These are phyloP conservation scores for Galerucella calmariensis DNA, from an alignment of 2,888 invertebrate species.

Conservation along the genomic window DNA sequence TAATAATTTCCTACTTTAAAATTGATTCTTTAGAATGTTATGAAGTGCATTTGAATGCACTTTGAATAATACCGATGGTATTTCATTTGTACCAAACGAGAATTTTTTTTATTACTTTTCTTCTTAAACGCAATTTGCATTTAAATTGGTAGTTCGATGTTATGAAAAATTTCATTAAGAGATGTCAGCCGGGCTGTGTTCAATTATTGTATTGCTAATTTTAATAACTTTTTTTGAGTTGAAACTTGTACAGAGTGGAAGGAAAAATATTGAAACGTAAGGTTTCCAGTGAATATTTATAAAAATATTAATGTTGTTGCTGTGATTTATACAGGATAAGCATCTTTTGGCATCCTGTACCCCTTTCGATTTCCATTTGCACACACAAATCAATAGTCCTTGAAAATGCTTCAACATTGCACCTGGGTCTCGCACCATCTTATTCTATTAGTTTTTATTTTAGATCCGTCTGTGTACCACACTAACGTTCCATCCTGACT, in stretches of 20 bases:
- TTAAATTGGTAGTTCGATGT: slow-evolving; percentile 11
- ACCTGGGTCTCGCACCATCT: too few relatives aligned
- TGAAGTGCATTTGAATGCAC: slow-evolving; percentile 14
- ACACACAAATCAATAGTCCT: too few relatives aligned
- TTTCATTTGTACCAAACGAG: background rate
- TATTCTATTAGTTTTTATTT: too few relatives aligned
- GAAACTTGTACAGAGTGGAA: background rate
- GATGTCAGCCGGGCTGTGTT: background rate
- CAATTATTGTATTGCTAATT: slow-evolving; percentile 1
- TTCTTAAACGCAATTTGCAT: slow-evolving; percentile 11
- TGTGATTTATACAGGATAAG: too few relatives aligned
- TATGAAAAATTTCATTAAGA: slow-evolving; percentile 18
- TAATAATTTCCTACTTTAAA: background rate
- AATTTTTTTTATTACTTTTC: slow-evolving; percentile 13
- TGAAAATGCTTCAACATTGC: too few relatives aligned
- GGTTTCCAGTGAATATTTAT: too few relatives aligned
- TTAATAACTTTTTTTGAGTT: background rate
- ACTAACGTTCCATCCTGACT: too few relatives aligned
- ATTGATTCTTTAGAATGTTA: slow-evolving; percentile 20
- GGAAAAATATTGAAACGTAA: background rate
- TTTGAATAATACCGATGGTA: background rate
- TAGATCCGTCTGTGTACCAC: too few relatives aligned
- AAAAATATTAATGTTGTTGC: too few relatives aligned
- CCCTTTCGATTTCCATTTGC: too few relatives aligned
- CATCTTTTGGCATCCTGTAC: too few relatives aligned